Evolutionary conservation across 2,113 vertebrate genomes (phyloP), one percentile per base, ranked within the genome.

Genomic region (Pao palembangensis): DNA sequence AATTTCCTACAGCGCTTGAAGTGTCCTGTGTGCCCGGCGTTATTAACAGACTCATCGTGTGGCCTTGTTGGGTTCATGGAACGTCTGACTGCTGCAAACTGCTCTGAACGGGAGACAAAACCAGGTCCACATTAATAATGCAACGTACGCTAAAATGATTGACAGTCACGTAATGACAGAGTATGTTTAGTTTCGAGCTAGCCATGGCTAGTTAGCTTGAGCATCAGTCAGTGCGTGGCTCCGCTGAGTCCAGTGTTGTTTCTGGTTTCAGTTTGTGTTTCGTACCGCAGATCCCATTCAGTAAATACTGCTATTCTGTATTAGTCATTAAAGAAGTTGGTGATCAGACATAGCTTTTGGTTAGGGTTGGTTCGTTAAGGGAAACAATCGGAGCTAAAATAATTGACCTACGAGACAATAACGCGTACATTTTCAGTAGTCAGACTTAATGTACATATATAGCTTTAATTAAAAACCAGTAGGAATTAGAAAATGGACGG

Each of bases 181-280:
- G 67, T 25, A 21, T 1, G 17, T 55, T 49, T 60, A 56, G 59
- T 28, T 41, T 58, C 2, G 13, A 63, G 77, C 75, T 84, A 85
- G 66, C 79, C 48, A 25, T 16, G n/a, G 69, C 60, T 70, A 79
- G 71, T 78, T 64, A 50, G 56, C 34, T n/a, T n/a, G 51, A 78
- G 52, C 71, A 54, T 19, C 69, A 63, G 53, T 54, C 64, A 61
- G 69, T 76, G 73, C 69, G 78, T 74, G 81, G 80, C 76, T 66
- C 64, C 72, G 67, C 69, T 63, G 74, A 78, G 67, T 68, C 70
- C 69, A 60, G 55, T 43, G 14, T 44, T n/a, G 60, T 67, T 65
- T 83, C 51, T 38, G 34, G 8, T 12, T 38, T 1, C 72, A 55
- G 19, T 64, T 71, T 59, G 51, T 83, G 51, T 83, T 78, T 53